phyloP scores from a whole-genome alignment of 2,797 vertebrate species.

The Sparus aurata region DNA sequence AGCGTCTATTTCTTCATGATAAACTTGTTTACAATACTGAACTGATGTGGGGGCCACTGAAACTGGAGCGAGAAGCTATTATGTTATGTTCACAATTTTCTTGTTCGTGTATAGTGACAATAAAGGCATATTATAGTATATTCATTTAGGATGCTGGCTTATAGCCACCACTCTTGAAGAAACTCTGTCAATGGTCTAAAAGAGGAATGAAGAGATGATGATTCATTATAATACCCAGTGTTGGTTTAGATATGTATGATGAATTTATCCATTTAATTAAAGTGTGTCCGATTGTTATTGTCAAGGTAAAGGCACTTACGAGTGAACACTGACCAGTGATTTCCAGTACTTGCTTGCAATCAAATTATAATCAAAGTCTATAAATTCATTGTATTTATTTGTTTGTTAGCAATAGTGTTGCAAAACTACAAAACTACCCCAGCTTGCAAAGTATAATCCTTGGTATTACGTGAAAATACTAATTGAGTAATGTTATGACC shows the following conservation, averaged over 20 bases:
- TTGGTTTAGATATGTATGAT: not conserved
- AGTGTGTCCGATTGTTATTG: no score
- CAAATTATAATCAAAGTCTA: not conserved
- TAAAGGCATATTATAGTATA: no score
- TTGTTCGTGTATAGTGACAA: no score
- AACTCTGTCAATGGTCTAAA: not conserved
- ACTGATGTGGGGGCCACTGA: not conserved
- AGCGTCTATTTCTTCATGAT: not conserved
- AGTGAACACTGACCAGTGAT: not conserved
- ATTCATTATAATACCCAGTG: not conserved
- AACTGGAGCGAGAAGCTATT: not conserved
- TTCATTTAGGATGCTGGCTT: slow-evolving; percentile 1
- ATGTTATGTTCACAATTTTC: not conserved
- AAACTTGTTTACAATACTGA: not conserved
- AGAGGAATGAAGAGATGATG: not conserved
- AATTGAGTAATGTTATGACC: not conserved
- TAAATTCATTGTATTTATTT: not conserved
- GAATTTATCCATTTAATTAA: no score
- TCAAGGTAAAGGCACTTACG: not conserved
- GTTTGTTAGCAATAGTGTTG: not conserved
- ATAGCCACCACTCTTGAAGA: not conserved
- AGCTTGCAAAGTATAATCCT: not conserved
- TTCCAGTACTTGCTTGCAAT: slow-evolving; percentile 17
- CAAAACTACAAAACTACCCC: not conserved
- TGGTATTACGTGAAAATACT: not conserved